Percentiles rank a stretch among this genome's conserved stretches.
Evolutionary conservation across 2,888 invertebrate genomes (phyloP).

Genomic region (Rhagium mordax): DNA sequence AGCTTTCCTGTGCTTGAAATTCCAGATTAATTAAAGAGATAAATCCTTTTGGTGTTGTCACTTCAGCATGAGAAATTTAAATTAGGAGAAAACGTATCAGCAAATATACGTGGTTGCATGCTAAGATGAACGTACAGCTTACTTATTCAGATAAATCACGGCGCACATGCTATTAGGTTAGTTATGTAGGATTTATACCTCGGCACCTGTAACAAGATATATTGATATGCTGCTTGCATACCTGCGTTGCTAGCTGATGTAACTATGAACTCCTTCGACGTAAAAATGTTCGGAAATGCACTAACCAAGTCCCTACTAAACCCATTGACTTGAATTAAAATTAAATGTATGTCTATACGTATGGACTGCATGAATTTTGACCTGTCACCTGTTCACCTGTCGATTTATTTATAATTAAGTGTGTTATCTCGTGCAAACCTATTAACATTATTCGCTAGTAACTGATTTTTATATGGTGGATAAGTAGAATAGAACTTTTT

Average conservation of each 20-base stretch:
- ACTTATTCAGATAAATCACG: constrained; percentile 22
- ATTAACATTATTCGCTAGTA: too few relatives aligned
- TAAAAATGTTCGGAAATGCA: neutral
- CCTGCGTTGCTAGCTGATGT: neutral
- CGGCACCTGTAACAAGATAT: neutral
- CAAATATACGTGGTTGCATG: constrained; percentile 11
- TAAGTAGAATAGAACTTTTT: too few relatives aligned
- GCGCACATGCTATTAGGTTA: neutral
- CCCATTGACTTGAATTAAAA: too few relatives aligned
- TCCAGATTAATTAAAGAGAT: constrained; percentile 58
- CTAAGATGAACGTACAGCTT: constrained; percentile 22
- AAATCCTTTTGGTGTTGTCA: constrained; percentile 54
- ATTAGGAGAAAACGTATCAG: constrained; percentile 42
- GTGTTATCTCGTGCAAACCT: too few relatives aligned
- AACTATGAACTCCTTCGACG: neutral
- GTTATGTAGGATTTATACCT: constrained; percentile 1
- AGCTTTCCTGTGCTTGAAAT: constrained; percentile 42
- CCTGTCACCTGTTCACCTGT: too few relatives aligned
- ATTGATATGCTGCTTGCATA: constrained; percentile 10
- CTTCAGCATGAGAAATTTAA: constrained; percentile 53
- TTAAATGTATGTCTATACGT: too few relatives aligned
- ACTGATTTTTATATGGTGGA: too few relatives aligned
- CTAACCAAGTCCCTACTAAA: too few relatives aligned
- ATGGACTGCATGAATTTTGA: too few relatives aligned
- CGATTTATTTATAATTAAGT: too few relatives aligned